Conservation (phyloP, 2,113 vertebrate genomes). For the Malurus melanocephalus region DNA sequence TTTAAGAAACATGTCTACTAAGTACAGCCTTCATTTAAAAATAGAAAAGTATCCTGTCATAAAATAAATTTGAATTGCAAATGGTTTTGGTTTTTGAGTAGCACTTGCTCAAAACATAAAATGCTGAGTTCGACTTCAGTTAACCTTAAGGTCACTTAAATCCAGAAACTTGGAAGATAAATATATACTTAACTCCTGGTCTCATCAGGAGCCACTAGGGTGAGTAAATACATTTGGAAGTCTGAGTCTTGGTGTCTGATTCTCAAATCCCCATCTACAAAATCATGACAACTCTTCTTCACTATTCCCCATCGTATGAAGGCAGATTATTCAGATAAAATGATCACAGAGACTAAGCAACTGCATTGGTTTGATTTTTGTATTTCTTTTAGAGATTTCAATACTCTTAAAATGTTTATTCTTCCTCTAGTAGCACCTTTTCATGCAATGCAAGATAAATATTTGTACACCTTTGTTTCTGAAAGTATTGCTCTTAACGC, state of each 20-base stretch:
- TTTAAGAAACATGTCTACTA: background rate
- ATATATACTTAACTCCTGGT: background rate
- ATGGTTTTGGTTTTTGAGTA: background rate
- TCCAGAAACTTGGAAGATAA: background rate
- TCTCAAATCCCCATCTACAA: background rate
- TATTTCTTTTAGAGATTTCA: background rate
- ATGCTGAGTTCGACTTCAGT: background rate
- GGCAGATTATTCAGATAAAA: background rate
- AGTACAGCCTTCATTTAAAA: background rate
- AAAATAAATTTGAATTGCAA: background rate
- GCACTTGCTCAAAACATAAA: background rate
- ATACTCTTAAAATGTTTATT: background rate
- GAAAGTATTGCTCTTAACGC: slow-evolving; percentile 42
- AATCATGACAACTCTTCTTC: background rate
- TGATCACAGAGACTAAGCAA: background rate
- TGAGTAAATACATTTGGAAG: background rate
- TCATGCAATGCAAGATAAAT: background rate
- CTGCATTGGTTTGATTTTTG: background rate
- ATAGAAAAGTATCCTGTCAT: background rate
- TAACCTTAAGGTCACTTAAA: background rate
- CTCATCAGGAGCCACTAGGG: background rate
- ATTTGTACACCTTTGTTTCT: slow-evolving; percentile 34
- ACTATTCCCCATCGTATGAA: background rate
- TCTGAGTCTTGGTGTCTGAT: background rate
- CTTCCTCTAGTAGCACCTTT: background rate